A percentile compares a stretch with the other conserved stretches of the same genome.
These are phyloP conservation scores for Ploceus nigricollis DNA, from an alignment of 2,113 vertebrate species.

Conservation along the genomic window DNA sequence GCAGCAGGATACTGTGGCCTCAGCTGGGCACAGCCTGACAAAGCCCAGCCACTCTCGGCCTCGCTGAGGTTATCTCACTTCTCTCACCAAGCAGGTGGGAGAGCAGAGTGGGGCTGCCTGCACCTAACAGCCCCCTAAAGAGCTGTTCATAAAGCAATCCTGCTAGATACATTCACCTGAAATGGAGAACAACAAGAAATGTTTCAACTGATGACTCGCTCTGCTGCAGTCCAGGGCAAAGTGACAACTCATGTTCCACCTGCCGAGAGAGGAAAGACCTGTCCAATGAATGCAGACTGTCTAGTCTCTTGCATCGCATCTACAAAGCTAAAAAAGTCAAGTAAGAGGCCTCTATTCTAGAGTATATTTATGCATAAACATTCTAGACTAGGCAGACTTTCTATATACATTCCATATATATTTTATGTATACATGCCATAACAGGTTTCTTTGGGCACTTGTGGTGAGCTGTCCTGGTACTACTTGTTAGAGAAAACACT, in stretches of 20 bases:
- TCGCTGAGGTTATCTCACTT: fast-evolving
- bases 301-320: neutral
- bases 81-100: fast-evolving
- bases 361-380: neutral
- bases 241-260: neutral
- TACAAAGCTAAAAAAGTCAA: neutral
- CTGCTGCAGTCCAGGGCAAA: neutral
- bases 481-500: neutral
- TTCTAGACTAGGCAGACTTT: neutral
- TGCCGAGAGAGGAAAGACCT: neutral
- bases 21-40: neutral
- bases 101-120: neutral
- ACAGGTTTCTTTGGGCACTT: neutral
- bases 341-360: neutral
- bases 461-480: neutral
- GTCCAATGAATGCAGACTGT: neutral
- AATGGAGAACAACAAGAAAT: neutral
- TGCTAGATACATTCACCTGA: neutral
- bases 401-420: too few relatives aligned
- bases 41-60: neutral
- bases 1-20: neutral
- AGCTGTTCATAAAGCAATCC: neutral
- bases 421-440: neutral
- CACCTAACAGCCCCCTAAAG: neutral
- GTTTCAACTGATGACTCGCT: neutral